Base-by-base conservation (phyloP, 2,113 vertebrate species). In the Dicaeum eximium region DNA sequence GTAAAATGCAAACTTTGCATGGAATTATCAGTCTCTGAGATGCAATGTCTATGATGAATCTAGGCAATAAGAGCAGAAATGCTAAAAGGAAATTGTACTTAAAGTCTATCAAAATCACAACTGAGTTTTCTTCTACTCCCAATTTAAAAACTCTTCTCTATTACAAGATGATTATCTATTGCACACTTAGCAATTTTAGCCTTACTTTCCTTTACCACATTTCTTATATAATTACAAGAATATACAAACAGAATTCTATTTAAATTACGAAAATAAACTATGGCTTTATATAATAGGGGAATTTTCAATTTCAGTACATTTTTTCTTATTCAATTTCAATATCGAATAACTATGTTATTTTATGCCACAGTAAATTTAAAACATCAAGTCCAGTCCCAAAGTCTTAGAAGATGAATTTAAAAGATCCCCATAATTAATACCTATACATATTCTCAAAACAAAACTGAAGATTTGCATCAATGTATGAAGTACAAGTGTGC, bases 1-100 rank as follows among this genome's bases (percentile, higher is more conserved):
- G 15, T 16, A 82, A 82, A 92, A 75, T 42, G 31, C 28, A 85
- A 91, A 73, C 27, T 65, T 75, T 66, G 42, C 45, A 88, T 58
- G 58, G 67, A 87, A 74, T 74, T 92, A 65, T 31, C 33, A 57
- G 6, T 54, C 62, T 84, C 51, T 27, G 51, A 84, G 33, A 57
- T 65, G 35, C 47, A 80, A 35, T 18, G 17, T 64, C 62, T 38
- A 38, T 7, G 14, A 45, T 16, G 24, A 60, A 89, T 18, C 30
- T 14, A 17, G 4, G 33, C 58, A 86, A 45, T 53, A 77, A 18
- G 33, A 33, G 85, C 19, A 74, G 45, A 64, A 56, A 86, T 66
- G 18, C 11, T 53, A 35, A 81, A 96, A 60, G 33, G 23, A 64
- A 42, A 79, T 47, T 38, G 6, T 40, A 69, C 33, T 47, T 42